phyloP scores from a whole-genome alignment of 2,113 vertebrate species.

The Crotalus horridus region DNA sequence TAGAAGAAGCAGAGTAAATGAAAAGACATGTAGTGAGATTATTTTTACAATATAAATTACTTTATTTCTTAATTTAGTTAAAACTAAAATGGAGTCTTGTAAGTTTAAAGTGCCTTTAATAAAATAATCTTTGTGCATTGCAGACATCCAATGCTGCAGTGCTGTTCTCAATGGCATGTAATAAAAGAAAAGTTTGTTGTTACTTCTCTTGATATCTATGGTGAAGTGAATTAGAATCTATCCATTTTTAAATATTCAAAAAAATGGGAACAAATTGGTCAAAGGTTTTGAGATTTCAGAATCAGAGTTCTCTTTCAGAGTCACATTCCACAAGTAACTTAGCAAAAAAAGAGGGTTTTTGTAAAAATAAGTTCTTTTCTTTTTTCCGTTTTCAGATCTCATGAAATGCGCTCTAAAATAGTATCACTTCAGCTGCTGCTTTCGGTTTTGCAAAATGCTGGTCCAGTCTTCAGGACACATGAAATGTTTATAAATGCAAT shows the following conservation, averaged over 20 bases:
- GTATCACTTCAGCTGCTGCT: constrained; percentile 94
- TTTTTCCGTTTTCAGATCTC: constrained; percentile 76
- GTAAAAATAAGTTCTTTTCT: background rate
- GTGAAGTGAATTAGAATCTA: background rate
- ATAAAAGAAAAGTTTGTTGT: background rate
- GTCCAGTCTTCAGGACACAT: constrained; percentile 91
- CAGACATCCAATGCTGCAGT: background rate
- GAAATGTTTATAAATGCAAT: constrained; percentile 99
- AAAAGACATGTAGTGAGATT: background rate
- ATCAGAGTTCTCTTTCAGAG: background rate
- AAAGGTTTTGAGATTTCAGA: background rate
- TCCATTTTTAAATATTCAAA: background rate
- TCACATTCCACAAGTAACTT: background rate
- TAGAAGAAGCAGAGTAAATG: background rate
- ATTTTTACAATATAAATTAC: background rate
- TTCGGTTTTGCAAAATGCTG: constrained; percentile 92
- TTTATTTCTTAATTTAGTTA: background rate
- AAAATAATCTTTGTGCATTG: background rate
- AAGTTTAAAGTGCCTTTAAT: background rate
- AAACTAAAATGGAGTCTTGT: background rate
- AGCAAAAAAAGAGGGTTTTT: background rate
- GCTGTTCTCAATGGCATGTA: background rate
- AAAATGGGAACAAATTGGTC: background rate
- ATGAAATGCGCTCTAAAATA: constrained; percentile 93
- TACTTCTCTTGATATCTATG: background rate